Conservation (phyloP, 2,797 vertebrate species). For the Hippopotamyrus pictus region DNA sequence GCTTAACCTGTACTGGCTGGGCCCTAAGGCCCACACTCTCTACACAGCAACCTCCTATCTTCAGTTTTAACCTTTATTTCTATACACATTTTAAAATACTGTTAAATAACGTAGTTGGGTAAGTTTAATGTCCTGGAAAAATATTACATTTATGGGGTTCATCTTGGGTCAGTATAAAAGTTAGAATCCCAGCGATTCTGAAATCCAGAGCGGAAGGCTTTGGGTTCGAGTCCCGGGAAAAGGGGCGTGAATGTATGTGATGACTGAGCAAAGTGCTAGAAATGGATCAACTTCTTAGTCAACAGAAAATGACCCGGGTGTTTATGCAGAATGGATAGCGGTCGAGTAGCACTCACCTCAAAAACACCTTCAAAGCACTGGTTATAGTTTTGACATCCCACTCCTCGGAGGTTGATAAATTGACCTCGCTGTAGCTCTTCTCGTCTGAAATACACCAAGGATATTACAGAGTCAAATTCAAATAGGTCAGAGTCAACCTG, state of each 20-base stretch:
- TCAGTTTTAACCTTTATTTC: not conserved
- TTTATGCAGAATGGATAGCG: not conserved
- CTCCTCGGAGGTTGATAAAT: constrained; percentile 75
- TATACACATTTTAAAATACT: not conserved
- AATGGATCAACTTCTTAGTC: not conserved
- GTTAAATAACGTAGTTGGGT: too few relatives aligned
- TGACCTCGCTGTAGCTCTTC: constrained; percentile 76
- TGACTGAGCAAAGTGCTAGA: not conserved
- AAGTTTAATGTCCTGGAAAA: not conserved
- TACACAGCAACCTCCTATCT: not conserved
- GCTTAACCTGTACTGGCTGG: not conserved
- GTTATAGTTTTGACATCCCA: constrained; percentile 98
- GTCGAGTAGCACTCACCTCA: constrained; percentile 67
- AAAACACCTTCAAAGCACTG: constrained; percentile 89
- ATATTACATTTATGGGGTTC: not conserved
- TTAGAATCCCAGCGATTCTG: not conserved
- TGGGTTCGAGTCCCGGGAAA: not conserved
- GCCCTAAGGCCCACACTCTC: not conserved
- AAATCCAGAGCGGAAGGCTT: not conserved
- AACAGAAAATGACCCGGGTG: not conserved
- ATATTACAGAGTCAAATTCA: not conserved
- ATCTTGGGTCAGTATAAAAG: not conserved
- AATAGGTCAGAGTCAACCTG: not conserved
- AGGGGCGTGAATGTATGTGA: not conserved
- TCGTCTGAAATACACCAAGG: constrained; percentile 62